Base-by-base conservation (phyloP, 2,888 invertebrate species). In the Fragum sueziense region DNA sequence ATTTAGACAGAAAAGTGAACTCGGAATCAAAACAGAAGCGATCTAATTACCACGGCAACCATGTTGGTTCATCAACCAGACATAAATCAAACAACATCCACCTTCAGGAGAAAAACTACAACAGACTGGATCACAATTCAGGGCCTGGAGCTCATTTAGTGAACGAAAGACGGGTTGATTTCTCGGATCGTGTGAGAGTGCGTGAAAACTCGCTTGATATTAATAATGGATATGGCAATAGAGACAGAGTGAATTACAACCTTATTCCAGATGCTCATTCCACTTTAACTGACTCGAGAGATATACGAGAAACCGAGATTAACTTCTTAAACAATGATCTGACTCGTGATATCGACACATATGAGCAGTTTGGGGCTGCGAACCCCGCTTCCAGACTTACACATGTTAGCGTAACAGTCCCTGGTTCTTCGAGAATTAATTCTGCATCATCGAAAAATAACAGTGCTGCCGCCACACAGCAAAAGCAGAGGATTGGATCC, bases 221-320 rank as follows among this genome's bases (percentile, higher is more conserved):
- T 27, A 72, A 70, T 68, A 62, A 78, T 70, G 82, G 78, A 27
- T 74, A 71, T 69, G 61, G 41, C 33, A 31, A 33, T 61, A 9
- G 41, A 34, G n/a, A 62, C 25, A 62, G 62, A 25, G 22, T 25
- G 14, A 22, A 20, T 22, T 34, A 14, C 25, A 74, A 70, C 31
- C 73, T 31, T 31, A 31, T 62, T 29, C 52, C 70, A 20, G 61
- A 72, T 59, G 78, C 79, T 54, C 84, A 87, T 59, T 84, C 86
- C 9, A 89, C 88, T 3, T 71, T 88, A 33, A 90, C 89, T 33
- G 87, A 89, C 80, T 87, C 89, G 22, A 74, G 88, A 7, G 89
- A 89, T 57, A 83, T 90, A 37, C 79, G 90, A 41, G 89, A 90
- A 77, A 90, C 90, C 0, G 89, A 90, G 68, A 88, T 90, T 37